Evolutionary conservation across 2,888 invertebrate species (phyloP), one percentile per base, ranked within the genome.

Genomic region (Tiliacea aurago): DNA sequence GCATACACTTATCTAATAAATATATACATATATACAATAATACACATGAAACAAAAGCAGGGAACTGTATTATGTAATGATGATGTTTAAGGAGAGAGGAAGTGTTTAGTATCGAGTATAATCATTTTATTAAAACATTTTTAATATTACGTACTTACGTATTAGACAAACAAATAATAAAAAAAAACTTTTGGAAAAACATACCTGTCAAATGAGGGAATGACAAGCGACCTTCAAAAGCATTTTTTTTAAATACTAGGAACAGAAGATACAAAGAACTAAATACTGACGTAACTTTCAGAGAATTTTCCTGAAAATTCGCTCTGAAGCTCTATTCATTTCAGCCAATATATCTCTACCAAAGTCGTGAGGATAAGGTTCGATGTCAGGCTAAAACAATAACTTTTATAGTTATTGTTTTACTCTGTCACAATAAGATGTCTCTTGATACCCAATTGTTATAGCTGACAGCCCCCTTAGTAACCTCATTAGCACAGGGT

Each of bases 401-500:
- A 70, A 76, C 41, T 37, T 37, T 4, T 37, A 37, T 37, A 37
- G 37, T 37, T 37, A 37, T 37, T 37, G 37, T 37, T 37, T 2
- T 3, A 4, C 4, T 4, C 2, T 4, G n/a, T 63, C 47, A 58
- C 51, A 33, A 53, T 75, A 43, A 47, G 62, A 51, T 20, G 51
- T 28, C 79, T 28, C 53, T 64, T 64, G 58, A 53, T 64, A 71
- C 23, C 43, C 63, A 43, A 59, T 78, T 64, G 64, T 64, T 78
- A 37, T 59, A 43, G 64, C 45, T 63, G 51, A 47, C 71, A 59
- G 37, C 37, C 37, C 13, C 59, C 5, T 51, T 10, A 47, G 53
- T 43, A 43, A 59, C 23, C 18, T 28, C 58, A 37, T 49, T 37
- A 47, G 3, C 7, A 53, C 10, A 28, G 18, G 51, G 45, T 41